Conservation (phyloP, 2,797 vertebrate species). For the Carduelis carduelis region DNA sequence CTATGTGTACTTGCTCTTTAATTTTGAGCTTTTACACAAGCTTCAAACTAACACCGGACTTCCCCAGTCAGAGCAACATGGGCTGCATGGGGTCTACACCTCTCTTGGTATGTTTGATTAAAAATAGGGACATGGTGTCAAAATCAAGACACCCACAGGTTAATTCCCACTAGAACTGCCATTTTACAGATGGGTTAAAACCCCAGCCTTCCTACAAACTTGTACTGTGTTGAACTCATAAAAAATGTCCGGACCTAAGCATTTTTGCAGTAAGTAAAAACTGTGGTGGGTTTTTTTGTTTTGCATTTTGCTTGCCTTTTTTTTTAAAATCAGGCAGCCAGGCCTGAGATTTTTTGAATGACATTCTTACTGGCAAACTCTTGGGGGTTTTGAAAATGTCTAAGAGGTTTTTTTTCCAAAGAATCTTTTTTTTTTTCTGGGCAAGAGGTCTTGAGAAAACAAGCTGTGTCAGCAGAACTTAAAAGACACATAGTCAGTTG, state of each 20-base stretch:
- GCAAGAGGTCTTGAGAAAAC: not conserved
- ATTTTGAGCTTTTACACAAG: not conserved
- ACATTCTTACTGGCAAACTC: not conserved
- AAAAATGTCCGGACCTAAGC: not conserved
- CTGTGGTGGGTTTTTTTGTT: accelerated
- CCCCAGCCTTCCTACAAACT: not conserved
- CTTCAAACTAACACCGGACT: not conserved
- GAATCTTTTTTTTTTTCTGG: not conserved
- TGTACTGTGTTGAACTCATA: not conserved
- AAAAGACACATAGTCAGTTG: not conserved
- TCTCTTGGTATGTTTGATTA: not conserved
- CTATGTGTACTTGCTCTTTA: accelerated
- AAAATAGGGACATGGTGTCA: not conserved
- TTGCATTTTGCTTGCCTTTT: not conserved
- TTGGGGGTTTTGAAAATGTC: not conserved
- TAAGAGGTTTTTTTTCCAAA: not conserved
- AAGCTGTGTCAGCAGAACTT: not conserved
- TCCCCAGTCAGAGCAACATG: not conserved
- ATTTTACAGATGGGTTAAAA: not conserved
- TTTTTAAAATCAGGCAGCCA: not conserved
- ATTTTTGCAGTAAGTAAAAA: not conserved
- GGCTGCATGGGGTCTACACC: too few relatives aligned
- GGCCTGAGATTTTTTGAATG: not conserved
- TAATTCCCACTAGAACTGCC: not conserved
- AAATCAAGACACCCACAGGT: not conserved